Conservation (phyloP, 2,888 invertebrate genomes). For the Vannuccia rotundouncinata region DNA sequence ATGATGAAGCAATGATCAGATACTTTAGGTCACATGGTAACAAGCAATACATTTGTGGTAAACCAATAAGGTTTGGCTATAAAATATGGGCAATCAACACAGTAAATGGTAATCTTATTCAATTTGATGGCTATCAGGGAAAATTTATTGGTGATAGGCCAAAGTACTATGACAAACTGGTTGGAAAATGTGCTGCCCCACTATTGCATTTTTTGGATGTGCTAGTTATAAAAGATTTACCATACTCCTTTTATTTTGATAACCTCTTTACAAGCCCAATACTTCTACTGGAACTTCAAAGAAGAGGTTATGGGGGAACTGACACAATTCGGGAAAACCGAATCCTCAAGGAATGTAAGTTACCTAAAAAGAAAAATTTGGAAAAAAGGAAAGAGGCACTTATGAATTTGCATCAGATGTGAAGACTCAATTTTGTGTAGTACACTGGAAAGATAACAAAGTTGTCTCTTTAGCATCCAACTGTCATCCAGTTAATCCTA, state of each 20-base stretch:
- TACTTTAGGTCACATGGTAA: background rate
- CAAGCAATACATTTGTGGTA: background rate
- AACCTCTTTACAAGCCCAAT: conserved; percentile 18
- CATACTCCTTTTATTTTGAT: conserved; percentile 5
- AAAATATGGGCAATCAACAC: background rate
- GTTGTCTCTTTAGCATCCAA: background rate
- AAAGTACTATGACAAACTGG: conserved; percentile 11
- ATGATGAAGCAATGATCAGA: conserved; percentile 18
- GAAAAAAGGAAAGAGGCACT: conserved; percentile 9
- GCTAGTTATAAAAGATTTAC: conserved; percentile 2
- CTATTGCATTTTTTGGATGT: background rate
- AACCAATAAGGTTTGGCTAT: background rate
- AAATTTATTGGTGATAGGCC: conserved; percentile 19
- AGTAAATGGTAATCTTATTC: background rate
- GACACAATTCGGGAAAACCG: background rate
- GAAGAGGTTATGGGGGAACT: conserved; percentile 18
- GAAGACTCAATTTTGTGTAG: conserved; percentile 6
- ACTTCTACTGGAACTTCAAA: conserved; percentile 12
- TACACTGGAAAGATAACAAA: conserved; percentile 13
- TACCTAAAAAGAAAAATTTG: conserved; percentile 11
- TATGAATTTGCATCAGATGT: conserved; percentile 15
- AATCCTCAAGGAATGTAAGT: conserved; percentile 17
- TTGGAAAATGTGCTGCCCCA: conserved; percentile 2
- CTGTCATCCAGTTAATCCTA: conserved; percentile 10
- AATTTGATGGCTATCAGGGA: conserved; percentile 12